Percentiles rank a stretch among this genome's conserved stretches.
Conservation (phyloP, 2,888 invertebrate genomes). For the Chymomyza fuscimana region DNA sequence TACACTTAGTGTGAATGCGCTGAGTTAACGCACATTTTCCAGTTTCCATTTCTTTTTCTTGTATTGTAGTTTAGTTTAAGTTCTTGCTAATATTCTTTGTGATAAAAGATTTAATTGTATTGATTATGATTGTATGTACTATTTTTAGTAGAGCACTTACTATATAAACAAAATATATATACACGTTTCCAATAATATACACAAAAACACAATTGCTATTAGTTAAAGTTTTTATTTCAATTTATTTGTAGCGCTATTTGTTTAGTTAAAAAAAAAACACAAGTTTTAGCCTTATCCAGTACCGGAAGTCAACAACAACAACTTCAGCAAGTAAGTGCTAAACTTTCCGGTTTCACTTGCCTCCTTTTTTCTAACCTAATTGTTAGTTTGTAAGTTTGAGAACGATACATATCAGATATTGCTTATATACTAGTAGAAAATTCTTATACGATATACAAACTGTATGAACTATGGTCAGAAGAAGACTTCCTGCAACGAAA, state of each 20-base stretch:
- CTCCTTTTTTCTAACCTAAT: background rate
- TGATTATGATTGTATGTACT: constrained; percentile 58
- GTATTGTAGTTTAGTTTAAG: constrained; percentile 70
- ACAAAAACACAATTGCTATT: constrained; percentile 38
- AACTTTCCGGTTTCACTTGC: constrained; percentile 12
- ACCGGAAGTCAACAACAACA: background rate
- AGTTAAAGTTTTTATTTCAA: constrained; percentile 12
- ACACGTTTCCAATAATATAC: constrained; percentile 54
- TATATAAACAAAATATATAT: constrained; percentile 62
- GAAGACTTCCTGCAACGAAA: constrained; percentile 79
- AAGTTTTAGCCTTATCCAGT: background rate
- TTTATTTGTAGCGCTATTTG: constrained; percentile 31
- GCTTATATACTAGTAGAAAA: constrained; percentile 31
- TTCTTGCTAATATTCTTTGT: constrained; percentile 68
- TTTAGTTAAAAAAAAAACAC: background rate
- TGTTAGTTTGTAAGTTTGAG: constrained; percentile 56
- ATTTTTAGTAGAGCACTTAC: constrained; percentile 68
- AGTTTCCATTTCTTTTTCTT: constrained; percentile 47
- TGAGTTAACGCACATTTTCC: constrained; percentile 53
- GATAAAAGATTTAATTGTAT: constrained; percentile 70
- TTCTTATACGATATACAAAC: constrained; percentile 54
- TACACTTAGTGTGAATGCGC: constrained; percentile 6
- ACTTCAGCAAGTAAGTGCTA: constrained; percentile 34
- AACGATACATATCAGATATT: constrained; percentile 62
- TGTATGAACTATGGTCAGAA: constrained; percentile 33